Conservation (phyloP, 2,888 invertebrate genomes). For the Acleris cristana region DNA sequence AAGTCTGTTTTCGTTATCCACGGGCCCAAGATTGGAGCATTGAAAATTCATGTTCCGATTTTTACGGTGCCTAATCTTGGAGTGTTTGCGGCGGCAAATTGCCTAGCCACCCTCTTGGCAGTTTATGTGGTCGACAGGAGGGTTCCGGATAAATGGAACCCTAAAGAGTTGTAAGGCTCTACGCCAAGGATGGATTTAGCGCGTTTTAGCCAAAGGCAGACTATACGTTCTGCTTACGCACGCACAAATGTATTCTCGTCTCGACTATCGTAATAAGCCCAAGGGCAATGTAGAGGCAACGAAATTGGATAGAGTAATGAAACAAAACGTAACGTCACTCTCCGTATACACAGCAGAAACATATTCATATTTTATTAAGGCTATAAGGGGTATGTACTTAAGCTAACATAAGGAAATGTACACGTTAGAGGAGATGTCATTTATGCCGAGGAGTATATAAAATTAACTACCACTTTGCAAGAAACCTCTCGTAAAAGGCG, state of each 20-base stretch:
- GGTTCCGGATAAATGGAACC: slow-evolving; percentile 25
- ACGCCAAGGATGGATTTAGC: slow-evolving; percentile 46
- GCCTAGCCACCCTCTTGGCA: slow-evolving; percentile 2
- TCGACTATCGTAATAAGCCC: slow-evolving; percentile 58
- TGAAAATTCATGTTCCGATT: slow-evolving; percentile 20
- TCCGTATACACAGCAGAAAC: slow-evolving; percentile 45
- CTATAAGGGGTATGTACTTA: slow-evolving; percentile 50
- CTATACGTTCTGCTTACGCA: slow-evolving; percentile 53
- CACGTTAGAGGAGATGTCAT: slow-evolving; percentile 14
- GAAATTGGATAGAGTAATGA: slow-evolving; percentile 63
- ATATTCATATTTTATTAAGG: slow-evolving; percentile 59
- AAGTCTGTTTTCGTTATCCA: slow-evolving; percentile 21
- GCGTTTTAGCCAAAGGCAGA: slow-evolving; percentile 49
- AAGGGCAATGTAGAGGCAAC: slow-evolving; percentile 55
- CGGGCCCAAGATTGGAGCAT: slow-evolving; percentile 11
- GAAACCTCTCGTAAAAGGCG: slow-evolving; percentile 27
- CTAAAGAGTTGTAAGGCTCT: slow-evolving; percentile 29
- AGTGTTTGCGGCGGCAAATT: slow-evolving; percentile 21
- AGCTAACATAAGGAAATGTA: slow-evolving; percentile 35
- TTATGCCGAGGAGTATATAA: slow-evolving; percentile 15
- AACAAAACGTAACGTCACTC: slow-evolving; percentile 48
- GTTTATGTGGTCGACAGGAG: neutral
- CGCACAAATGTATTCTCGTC: slow-evolving; percentile 48
- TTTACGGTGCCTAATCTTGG: slow-evolving; percentile 28
- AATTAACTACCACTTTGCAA: slow-evolving; percentile 31